Evolutionary conservation across 2,888 invertebrate species (phyloP).

Genomic region (Choristoneura rosaceana): DNA sequence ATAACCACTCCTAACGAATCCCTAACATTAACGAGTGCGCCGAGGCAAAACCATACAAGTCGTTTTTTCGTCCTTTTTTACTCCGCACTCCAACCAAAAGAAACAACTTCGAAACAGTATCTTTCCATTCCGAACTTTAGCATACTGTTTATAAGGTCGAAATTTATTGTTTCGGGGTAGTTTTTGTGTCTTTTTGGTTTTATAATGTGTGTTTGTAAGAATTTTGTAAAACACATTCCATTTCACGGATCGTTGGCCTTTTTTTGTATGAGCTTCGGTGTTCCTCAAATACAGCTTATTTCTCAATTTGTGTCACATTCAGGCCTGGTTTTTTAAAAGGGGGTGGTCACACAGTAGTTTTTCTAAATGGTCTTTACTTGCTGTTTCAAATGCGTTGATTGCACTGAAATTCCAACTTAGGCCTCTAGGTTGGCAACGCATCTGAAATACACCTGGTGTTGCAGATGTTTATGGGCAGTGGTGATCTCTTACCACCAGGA

Average conservation of each 20-base stretch:
- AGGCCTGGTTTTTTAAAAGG: not conserved
- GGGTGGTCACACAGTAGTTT: slow-evolving; percentile 2
- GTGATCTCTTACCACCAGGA: too few species aligned
- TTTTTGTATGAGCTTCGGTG: slow-evolving; percentile 34
- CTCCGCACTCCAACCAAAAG: slow-evolving; percentile 7
- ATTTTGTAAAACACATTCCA: slow-evolving; percentile 64
- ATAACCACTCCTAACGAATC: slow-evolving; percentile 51
- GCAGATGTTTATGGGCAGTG: too few species aligned
- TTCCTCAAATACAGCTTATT: slow-evolving; percentile 33
- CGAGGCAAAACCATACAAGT: slow-evolving; percentile 47
- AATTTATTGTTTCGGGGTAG: slow-evolving; percentile 39
- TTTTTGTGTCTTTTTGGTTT: slow-evolving; percentile 35
- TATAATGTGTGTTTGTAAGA: slow-evolving; percentile 54
- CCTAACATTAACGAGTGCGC: slow-evolving; percentile 49
- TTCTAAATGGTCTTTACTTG: too few species aligned
- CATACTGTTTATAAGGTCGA: not conserved
- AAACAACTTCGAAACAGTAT: not conserved
- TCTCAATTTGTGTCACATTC: slow-evolving; percentile 26
- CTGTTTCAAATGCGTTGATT: too few species aligned
- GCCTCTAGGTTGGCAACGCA: too few species aligned
- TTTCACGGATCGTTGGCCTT: slow-evolving; percentile 52
- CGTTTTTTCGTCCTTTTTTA: slow-evolving; percentile 51
- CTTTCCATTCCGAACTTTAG: slow-evolving; percentile 5
- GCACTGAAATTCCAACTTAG: too few species aligned
- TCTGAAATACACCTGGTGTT: too few species aligned